Evolutionary conservation across 2,113 vertebrate genomes (phyloP), one percentile per base, ranked within the genome.

Genomic region (Phrynosoma platyrhinos): DNA sequence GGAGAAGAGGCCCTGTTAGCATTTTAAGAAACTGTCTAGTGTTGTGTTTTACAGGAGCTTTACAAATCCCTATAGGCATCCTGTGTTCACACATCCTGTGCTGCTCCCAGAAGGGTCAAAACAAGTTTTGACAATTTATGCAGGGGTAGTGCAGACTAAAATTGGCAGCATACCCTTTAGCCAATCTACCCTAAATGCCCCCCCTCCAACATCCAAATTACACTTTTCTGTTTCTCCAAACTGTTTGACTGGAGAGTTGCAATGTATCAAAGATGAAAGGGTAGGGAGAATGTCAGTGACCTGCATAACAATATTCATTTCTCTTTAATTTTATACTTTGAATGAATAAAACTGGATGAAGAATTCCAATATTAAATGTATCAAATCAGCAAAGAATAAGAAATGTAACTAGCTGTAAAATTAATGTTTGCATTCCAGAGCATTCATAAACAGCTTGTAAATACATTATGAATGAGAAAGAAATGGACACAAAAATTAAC

Each of bases 391-490:
- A 79, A 87, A 77, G 64, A 69, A 84, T n/a, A 16, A 90, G 1
- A 66, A 79, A 47, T 85, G 42, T 25, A 0, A 74, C 27, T 79
- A 83, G 6, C 21, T 53, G 30, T 79, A 69, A 84, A 83, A 89
- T 88, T 85, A 85, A 87, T 78, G 78, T 1, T 4, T 27, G 5
- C 36, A 75, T 42, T 40, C 40, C 25, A 80, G 27, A 91, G 89
- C 69, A 18, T 71, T 69, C 72, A 55, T 76, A 25, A 87, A 53
- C 40, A 9, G 36, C 74, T 68, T 72, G 75, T 53, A 82, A 82
- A 68, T 42, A 6, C 87, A 58, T 82, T 86, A 88, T 79, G 89
- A 81, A 23, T 55, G 23, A 85, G 25, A 32, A 91, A 82, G 25
- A 32, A 91, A 82, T 55, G 9, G 12, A 7, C 55, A 74, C 30